These are phyloP conservation scores for Phyto melanocephala DNA, from an alignment of 2,888 invertebrate genomes.

Conservation along the genomic window DNA sequence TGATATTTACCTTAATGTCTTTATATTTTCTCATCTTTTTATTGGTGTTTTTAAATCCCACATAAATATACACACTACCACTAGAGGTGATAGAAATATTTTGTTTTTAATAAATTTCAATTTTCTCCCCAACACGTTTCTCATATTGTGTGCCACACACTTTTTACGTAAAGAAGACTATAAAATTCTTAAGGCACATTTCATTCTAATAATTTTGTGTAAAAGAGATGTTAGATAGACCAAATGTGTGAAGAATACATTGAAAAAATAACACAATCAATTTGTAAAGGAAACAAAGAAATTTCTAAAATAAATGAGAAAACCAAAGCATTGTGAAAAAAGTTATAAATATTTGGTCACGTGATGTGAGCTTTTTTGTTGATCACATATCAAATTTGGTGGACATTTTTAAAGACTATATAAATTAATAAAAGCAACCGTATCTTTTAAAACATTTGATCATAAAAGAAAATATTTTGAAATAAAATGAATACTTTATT, in stretches of 20 bases:
- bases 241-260: neutral
- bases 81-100: neutral
- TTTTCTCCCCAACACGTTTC: neutral
- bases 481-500: no score
- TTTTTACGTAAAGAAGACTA: neutral
- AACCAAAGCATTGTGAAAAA: neutral
- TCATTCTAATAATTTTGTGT: conserved; percentile 7
- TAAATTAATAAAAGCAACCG: no score
- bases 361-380: no score
- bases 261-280: conserved; percentile 9
- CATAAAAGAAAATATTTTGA: no score
- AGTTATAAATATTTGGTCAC: neutral
- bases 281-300: neutral
- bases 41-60: neutral
- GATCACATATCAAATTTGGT: no score
- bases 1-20: conserved; percentile 13
- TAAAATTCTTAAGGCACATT: conserved; percentile 11
- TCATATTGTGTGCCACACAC: neutral
- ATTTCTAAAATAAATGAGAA: neutral
- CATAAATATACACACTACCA: neutral
- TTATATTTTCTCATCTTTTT: neutral
- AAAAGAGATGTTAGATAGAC: neutral
- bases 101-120: neutral
- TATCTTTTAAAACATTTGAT: no score
- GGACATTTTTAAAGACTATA: no score